Percentiles rank a stretch among this genome's conserved stretches.
phyloP scores from a whole-genome alignment of 2,888 invertebrate genomes.

The Ectropis crepuscularia region DNA sequence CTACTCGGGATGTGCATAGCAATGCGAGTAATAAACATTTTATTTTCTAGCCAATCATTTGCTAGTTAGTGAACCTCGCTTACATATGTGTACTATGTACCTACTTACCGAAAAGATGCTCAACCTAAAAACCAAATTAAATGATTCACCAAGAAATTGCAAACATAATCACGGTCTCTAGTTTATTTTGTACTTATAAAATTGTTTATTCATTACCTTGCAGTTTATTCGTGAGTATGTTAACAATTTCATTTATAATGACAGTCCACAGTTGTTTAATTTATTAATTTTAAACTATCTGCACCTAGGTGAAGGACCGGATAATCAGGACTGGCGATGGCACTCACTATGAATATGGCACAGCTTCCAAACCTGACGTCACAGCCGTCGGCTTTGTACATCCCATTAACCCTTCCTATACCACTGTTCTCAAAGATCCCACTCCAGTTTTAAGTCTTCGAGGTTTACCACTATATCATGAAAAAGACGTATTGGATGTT shows the following conservation, averaged over 20 bases:
- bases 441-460: conserved; percentile 57
- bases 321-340: conserved; percentile 88
- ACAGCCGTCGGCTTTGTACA: conserved; percentile 66
- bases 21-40: too few relatives aligned
- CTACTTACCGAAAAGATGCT: too few relatives aligned
- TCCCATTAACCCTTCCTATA: conserved; percentile 74
- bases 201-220: too few relatives aligned
- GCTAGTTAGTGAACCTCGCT: too few relatives aligned
- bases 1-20: too few relatives aligned
- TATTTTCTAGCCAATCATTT: too few relatives aligned
- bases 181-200: too few relatives aligned
- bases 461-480: conserved; percentile 69
- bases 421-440: conserved; percentile 57
- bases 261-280: background rate
- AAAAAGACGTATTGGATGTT: conserved; percentile 58
- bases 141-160: too few relatives aligned
- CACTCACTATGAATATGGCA: conserved; percentile 81
- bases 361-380: conserved; percentile 60
- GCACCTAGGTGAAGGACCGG: conserved; percentile 78
- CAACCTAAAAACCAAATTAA: too few relatives aligned
- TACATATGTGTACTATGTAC: too few relatives aligned
- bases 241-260: background rate
- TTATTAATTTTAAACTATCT: background rate
- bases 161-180: too few relatives aligned
- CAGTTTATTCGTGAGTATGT: too few relatives aligned